Conservation (phyloP, 2,888 invertebrate genomes). For the Eupithecia subumbrata region DNA sequence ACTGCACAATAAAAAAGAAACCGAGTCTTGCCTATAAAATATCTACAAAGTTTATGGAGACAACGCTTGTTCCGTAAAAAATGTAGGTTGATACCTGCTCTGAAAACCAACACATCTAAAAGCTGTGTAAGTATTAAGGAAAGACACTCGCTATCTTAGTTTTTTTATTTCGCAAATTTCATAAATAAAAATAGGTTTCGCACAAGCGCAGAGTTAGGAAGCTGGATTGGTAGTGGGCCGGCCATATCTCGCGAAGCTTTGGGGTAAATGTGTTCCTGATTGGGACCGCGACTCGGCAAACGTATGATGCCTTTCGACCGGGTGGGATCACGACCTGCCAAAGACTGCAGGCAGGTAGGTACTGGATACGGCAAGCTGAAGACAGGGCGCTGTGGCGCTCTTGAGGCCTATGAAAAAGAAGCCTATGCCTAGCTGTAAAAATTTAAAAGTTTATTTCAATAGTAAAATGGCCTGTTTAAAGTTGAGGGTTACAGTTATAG, state of each 20-base stretch:
- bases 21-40: slow-evolving; percentile 11
- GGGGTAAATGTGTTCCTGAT: neutral
- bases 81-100: slow-evolving; percentile 7
- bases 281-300: neutral
- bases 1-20: slow-evolving; percentile 29
- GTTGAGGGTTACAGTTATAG: too few relatives aligned
- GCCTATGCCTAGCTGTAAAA: neutral
- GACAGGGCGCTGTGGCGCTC: neutral
- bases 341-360: neutral
- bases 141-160: neutral
- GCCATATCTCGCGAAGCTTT: neutral
- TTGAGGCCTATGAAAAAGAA: too few relatives aligned
- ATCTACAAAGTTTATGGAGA: slow-evolving; percentile 3
- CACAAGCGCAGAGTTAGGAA: neutral
- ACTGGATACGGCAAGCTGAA: neutral
- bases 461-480: too few relatives aligned
- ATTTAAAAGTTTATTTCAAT: too few relatives aligned
- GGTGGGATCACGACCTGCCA: neutral
- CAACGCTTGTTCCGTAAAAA: slow-evolving; percentile 13
- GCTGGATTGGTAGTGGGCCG: neutral
- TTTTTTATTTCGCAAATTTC: neutral
- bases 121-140: neutral
- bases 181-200: neutral
- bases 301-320: neutral
- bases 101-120: slow-evolving; percentile 6